phyloP scores from a whole-genome alignment of 1,140 invertebrate species.

The Panagrolaimus sp. region DNA sequence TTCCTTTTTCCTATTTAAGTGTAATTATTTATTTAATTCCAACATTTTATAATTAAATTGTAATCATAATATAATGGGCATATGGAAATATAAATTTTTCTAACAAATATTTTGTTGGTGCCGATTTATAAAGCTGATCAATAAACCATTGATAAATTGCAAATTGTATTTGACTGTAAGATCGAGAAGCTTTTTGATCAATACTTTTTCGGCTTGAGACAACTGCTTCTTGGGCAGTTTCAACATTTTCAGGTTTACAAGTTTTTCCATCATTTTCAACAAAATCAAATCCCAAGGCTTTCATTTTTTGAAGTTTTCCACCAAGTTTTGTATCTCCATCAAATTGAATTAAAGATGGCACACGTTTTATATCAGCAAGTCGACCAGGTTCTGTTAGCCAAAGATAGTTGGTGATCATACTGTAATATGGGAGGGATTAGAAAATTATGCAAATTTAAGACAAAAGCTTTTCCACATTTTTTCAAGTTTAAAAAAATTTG shows the following conservation, averaged over 20 bases:
- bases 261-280: conserved; percentile 34
- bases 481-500: conserved; percentile 2
- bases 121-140: conserved; percentile 42
- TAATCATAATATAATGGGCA: conserved; percentile 55
- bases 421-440: too few species aligned
- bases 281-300: conserved; percentile 51
- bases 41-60: conserved; percentile 28
- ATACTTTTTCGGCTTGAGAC: not conserved
- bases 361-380: not conserved
- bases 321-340: conserved; percentile 54
- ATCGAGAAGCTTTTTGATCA: conserved; percentile 5
- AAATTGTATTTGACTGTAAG: conserved; percentile 50
- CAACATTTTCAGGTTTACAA: conserved; percentile 32
- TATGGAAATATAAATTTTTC: conserved; percentile 49
- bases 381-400: conserved; percentile 43
- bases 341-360: conserved; percentile 50
- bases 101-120: conserved; percentile 37
- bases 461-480: conserved; percentile 4
- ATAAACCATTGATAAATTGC: conserved; percentile 49
- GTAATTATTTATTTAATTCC: not conserved
- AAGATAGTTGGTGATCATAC: conserved; percentile 52
- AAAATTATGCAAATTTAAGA: too few species aligned
- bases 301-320: conserved; percentile 50
- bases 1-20: too few species aligned
- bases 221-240: not conserved